Evolutionary conservation across 2,113 vertebrate species (phyloP), one percentile per base, ranked within the genome.

Genomic region (Delphinapterus leucas): DNA sequence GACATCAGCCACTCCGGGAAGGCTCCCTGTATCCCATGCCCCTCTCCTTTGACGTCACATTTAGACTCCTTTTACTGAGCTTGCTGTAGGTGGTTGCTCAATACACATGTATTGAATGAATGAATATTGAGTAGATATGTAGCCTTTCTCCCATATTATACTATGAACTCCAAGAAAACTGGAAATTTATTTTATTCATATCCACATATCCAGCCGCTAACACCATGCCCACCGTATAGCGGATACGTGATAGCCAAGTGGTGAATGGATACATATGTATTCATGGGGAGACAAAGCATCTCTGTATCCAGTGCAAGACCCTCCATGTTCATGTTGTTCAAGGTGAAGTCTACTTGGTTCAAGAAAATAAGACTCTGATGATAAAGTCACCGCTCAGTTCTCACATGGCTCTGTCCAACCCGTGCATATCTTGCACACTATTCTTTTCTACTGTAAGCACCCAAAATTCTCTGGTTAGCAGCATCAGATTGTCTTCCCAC

Each of bases 401-500:
- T 90, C 38, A 33, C n/a, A 58, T 10, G 20, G 3, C 49, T 90
- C 47, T 58, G 49, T 74, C 36, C 21, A 6, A 3, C 6, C n/a
- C 18, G 6, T 28, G 20, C 1, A 10, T 23, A 4, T 73, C 4
- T 44, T 53, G 21, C 18, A 31, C 6, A 20, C 17, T 26, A 0
- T 58, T 80, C 20, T 31, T 58, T 94, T 90, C 53, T 68, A 15
- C 58, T 88, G 21, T 7, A 6, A 58, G 18, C 3, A 53, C 47
- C 60, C 31, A 28, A 7, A 4, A 4, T 89, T 10, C 12, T 53
- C 71, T 41, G 13, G 41, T 17, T 53, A 49, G 25, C 17, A 70
- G 41, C 17, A 41, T 38, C 38, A 36, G 25, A 60, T 61, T 58
- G 36, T n/a, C 88, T 89, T 38, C 33, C 70, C 17, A 3, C n/a